These are phyloP conservation scores for Hydractinia symbiolongicarpus DNA, from an alignment of 30 jellyfish, hydroid and myxozoan genomes.

Conservation along the genomic window DNA sequence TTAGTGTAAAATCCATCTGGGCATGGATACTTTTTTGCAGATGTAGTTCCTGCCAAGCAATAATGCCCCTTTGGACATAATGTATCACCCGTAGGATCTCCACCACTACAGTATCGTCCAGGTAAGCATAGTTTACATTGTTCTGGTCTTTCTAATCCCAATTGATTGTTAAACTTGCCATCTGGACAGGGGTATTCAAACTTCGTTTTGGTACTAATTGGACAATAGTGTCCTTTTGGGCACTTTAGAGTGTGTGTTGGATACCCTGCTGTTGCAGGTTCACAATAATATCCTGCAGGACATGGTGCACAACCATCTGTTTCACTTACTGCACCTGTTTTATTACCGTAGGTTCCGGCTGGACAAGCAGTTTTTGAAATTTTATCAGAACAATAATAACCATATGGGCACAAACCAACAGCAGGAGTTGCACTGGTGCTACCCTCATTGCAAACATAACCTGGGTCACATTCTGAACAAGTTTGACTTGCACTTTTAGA, in stretches of 20 bases:
- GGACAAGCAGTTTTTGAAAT: constrained; percentile 66
- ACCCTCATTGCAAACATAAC: constrained; percentile 86
- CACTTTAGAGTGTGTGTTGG: constrained; percentile 68
- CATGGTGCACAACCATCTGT: constrained; percentile 85
- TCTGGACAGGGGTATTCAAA: constrained; percentile 75
- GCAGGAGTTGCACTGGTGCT: constrained; percentile 69
- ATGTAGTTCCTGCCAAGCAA: constrained; percentile 72
- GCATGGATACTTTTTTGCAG: constrained; percentile 76
- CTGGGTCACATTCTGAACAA: constrained; percentile 67
- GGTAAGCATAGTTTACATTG: constrained; percentile 74
- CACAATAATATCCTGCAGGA: constrained; percentile 94
- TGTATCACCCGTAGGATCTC: constrained; percentile 82
- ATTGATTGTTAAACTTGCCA: constrained; percentile 60
- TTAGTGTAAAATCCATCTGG: constrained; percentile 90
- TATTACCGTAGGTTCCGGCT: constrained; percentile 90
- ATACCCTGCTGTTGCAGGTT: constrained; percentile 77
- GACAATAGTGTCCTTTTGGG: constrained; percentile 94
- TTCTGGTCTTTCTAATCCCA: constrained; percentile 70
- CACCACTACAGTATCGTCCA: constrained; percentile 89
- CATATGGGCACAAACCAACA: constrained; percentile 76
- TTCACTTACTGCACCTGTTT: constrained; percentile 74
- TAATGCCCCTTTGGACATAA: constrained; percentile 98
- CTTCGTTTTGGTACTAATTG: constrained; percentile 61
- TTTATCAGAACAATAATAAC: constrained; percentile 78
- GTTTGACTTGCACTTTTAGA: constrained; percentile 59